Evolutionary conservation across 2,797 vertebrate species (phyloP), one percentile per base, ranked within the genome.

Genomic region (Peromyscus attwateri): DNA sequence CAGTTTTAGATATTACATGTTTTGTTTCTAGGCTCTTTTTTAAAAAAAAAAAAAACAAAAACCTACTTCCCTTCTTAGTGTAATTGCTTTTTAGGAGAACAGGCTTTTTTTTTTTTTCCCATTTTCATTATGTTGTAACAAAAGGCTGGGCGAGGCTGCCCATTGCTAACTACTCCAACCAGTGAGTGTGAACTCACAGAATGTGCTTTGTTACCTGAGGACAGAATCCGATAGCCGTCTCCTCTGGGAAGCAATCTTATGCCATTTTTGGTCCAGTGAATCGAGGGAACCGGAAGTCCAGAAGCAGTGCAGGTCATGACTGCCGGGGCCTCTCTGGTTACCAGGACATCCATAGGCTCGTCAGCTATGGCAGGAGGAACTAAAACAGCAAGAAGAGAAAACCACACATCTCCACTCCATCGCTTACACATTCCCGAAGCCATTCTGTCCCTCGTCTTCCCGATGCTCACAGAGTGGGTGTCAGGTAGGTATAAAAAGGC

Each of bases 361-460:
- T 99, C 99, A 60, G 99, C 99, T 98, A 99, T 99, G 27, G 99
- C 99, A 21, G 99, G 99, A 94, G 99, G 99, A 96, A 99, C 99
- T 99, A 71, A 55, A 97, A 75, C 34, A 91, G 66, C 3, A 94
- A 52, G 60, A 64, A 46, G 29, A 94, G 11, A 4, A 71, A 62
- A 87, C 1, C 6, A 25, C 16, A 29, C 0, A 3, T 77, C 97
- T 92, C 37, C 27, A 81, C 7, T 1, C 1, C 17, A 85, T 21
- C 27, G 27, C 66, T 64, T 46, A 70, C 23, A 66, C 16, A 27
- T 91, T 83, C 77, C 68, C 64, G 83, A 79, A 95, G 75, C 43
- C 46, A 21, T 6, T 2, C 7, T 27, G n/a, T 31, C 13, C 14
- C 46, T 31, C 60, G 55, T 92, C 77, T 66, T 87, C 52, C 37